Conservation (phyloP, 2,888 invertebrate species). For the Sinentomon sp. region DNA sequence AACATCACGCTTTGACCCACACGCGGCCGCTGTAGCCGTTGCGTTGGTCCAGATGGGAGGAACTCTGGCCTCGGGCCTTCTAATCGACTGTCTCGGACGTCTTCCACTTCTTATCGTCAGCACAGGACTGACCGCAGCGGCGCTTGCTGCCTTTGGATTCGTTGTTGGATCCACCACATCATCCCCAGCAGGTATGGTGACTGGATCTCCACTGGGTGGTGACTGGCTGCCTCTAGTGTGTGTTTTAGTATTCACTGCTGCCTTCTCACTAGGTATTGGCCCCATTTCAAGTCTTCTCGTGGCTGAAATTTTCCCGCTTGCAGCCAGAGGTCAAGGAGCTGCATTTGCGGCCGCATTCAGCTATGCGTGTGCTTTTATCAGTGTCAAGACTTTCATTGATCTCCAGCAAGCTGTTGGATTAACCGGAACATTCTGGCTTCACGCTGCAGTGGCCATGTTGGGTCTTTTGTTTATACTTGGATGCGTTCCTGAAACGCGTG, state of each 20-base stretch:
- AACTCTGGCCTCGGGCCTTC: slow-evolving; percentile 44
- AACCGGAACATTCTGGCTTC: slow-evolving; percentile 67
- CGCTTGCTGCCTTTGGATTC: slow-evolving; percentile 56
- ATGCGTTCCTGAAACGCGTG: slow-evolving; percentile 72
- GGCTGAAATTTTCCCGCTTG: slow-evolving; percentile 17
- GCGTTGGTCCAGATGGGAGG: slow-evolving; percentile 61
- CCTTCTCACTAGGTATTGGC: slow-evolving; percentile 62
- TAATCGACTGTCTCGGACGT: slow-evolving; percentile 63
- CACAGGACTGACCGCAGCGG: slow-evolving; percentile 55
- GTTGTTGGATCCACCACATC: too few relatives aligned
- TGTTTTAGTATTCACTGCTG: slow-evolving; percentile 53
- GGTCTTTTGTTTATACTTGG: slow-evolving; percentile 58
- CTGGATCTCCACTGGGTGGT: slow-evolving; percentile 2
- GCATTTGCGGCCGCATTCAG: slow-evolving; percentile 63
- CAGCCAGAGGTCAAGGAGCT: slow-evolving; percentile 52
- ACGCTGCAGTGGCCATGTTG: slow-evolving; percentile 49
- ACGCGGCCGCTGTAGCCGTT: slow-evolving; percentile 56
- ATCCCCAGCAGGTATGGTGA: not conserved
- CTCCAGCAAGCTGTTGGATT: slow-evolving; percentile 44
- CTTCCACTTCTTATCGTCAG: slow-evolving; percentile 55
- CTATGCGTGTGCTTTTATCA: slow-evolving; percentile 58
- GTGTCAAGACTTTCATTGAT: slow-evolving; percentile 61
- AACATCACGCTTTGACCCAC: slow-evolving; percentile 42
- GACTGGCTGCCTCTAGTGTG: slow-evolving; percentile 61
- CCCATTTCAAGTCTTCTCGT: slow-evolving; percentile 55